phyloP scores from a whole-genome alignment of 2,113 vertebrate genomes.

The Sander vitreus region DNA sequence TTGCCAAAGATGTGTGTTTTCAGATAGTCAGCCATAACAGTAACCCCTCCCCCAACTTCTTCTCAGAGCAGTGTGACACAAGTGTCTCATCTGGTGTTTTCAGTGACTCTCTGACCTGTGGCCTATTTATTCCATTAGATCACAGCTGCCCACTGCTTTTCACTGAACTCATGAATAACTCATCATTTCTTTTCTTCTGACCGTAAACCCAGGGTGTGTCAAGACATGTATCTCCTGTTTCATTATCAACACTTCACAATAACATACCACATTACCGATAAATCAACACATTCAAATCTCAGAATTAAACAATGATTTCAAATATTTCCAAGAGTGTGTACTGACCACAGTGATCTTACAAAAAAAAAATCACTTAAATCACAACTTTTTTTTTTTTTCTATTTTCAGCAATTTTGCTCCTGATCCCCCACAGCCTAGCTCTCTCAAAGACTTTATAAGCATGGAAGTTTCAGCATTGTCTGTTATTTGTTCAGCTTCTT shows the following conservation, averaged over 20 bases:
- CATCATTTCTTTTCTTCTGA: neutral
- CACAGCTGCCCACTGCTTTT: neutral
- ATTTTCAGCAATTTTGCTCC: neutral
- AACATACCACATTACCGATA: too few relatives aligned
- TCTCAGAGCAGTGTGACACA: neutral
- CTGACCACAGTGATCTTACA: too few relatives aligned
- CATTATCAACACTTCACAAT: too few relatives aligned
- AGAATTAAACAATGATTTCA: too few relatives aligned
- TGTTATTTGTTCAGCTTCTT: neutral
- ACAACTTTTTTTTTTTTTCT: neutral
- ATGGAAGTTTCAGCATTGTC: neutral
- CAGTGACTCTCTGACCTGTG: neutral
- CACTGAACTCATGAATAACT: neutral
- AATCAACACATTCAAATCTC: too few relatives aligned
- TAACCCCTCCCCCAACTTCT: neutral
- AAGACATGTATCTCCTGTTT: too few relatives aligned
- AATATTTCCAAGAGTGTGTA: too few relatives aligned
- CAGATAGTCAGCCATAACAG: neutral
- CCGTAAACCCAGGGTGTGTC: too few relatives aligned
- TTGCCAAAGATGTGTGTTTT: too few relatives aligned
- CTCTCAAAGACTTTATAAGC: neutral
- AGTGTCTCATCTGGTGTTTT: neutral
- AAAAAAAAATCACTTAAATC: too few relatives aligned
- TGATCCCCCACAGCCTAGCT: neutral
- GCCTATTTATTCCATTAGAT: neutral